Percentiles rank a stretch among this genome's conserved stretches.
Conservation (phyloP, 2,888 invertebrate species). For the Chrysina gloriosa region DNA sequence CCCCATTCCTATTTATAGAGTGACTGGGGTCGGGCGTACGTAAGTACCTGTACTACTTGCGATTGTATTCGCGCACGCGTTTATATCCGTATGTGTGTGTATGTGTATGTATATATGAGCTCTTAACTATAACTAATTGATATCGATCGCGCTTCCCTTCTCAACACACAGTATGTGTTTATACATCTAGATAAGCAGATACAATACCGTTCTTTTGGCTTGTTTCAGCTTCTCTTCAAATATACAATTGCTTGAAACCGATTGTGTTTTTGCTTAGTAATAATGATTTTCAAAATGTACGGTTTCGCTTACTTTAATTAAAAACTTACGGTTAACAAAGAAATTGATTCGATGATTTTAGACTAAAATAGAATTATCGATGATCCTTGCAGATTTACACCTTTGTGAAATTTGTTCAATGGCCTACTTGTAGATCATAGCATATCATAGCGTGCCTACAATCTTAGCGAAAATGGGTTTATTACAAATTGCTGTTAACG, state of each 20-base stretch:
- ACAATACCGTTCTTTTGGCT: slow-evolving; percentile 32
- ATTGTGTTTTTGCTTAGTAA: background rate
- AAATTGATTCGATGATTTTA: no score
- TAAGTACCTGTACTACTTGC: slow-evolving; percentile 19
- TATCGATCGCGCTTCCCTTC: slow-evolving; percentile 41
- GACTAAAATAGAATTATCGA: no score
- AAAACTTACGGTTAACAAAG: no score
- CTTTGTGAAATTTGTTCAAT: no score
- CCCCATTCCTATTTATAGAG: slow-evolving; percentile 57
- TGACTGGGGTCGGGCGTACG: slow-evolving; percentile 32
- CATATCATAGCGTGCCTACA: no score
- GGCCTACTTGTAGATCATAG: no score
- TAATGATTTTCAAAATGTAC: slow-evolving; percentile 11
- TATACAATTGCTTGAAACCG: background rate
- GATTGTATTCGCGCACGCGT: background rate
- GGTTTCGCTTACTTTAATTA: background rate
- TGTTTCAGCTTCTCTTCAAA: slow-evolving; percentile 27
- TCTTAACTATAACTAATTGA: slow-evolving; percentile 45
- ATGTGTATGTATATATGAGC: slow-evolving; percentile 30
- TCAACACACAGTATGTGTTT: slow-evolving; percentile 38
- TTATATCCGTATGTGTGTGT: background rate
- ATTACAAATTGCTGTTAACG: no score
- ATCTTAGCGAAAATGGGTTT: no score
- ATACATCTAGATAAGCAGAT: slow-evolving; percentile 38
- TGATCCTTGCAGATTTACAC: no score